Base-by-base conservation (phyloP, 2,888 invertebrate species). In the Tyria jacobaeae region DNA sequence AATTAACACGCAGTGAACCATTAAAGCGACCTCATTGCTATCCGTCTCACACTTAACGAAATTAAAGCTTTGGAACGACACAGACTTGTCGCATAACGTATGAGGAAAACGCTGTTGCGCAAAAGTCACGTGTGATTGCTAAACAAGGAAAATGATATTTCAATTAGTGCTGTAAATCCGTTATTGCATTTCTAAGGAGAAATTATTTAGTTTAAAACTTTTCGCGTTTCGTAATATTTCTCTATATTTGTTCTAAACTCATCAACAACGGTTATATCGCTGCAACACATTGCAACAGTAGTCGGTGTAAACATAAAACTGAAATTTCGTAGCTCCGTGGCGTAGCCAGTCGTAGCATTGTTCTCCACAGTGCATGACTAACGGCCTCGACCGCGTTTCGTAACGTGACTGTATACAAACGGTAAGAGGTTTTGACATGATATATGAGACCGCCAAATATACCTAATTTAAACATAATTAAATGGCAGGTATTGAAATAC, bases 311-410 rank as follows among this genome's bases (percentile, higher is more conserved):
- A 61, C 27, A 56, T 51, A 44, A 60, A 57, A 55, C 31, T 54
- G 48, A 64, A 61, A 64, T 68, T 66, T 68, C 65, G 70, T 68
- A 74, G 71, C 71, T 71, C 63, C 39, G 49, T 55, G 57, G 24
- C 62, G 59, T 66, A 57, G 62, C 58, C 21, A 60, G 60, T 63
- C 67, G 71, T 73, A 73, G 66, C 71, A 74, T 81, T 69, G 81
- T 79, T 80, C 80, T 73, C 73, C 75, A 78, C 70, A 60, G 72
- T 76, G 77, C 75, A 76, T 68, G 74, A 64, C 72, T 65, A 68
- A 75, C 76, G 78, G 72, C 80, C 82, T 83, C 80, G 80, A 82
- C 80, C 83, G 82, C 77, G 64, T 81, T 83, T 78, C 75, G 66
- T 75, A 73, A 71, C 70, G 69, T 41, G 73, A 70, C 73, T 78